A percentile compares a stretch with the other conserved stretches of the same genome.
These are phyloP conservation scores for Ennomos quercinarius DNA, from an alignment of 2,888 invertebrate species.

Conservation along the genomic window DNA sequence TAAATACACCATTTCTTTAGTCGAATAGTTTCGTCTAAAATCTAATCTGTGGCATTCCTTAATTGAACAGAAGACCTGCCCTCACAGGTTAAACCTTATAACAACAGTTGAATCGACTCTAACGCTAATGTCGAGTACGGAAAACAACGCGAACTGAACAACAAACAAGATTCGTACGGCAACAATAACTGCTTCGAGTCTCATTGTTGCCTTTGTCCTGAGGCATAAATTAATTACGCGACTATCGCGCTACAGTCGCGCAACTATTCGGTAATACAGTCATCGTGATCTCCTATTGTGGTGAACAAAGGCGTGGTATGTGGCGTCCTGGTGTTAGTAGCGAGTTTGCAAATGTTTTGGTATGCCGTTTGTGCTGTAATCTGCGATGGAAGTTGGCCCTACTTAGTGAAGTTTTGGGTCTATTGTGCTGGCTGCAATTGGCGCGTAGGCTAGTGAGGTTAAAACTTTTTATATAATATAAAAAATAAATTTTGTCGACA, in stretches of 20 bases:
- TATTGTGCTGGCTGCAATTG: slow-evolving; percentile 11
- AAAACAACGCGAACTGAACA: slow-evolving; percentile 7
- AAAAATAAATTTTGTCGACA: too few species aligned
- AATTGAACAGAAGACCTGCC: too few species aligned
- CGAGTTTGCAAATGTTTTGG: slow-evolving; percentile 21
- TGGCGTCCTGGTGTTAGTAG: slow-evolving; percentile 15
- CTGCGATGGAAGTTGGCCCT: slow-evolving; percentile 11
- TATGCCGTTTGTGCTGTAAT: slow-evolving; percentile 18
- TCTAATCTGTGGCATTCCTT: too few species aligned
- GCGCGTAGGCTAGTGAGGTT: neutral
- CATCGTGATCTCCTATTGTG: slow-evolving; percentile 23
- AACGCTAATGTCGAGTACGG: neutral
- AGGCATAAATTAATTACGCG: slow-evolving; percentile 25
- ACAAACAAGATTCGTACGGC: slow-evolving; percentile 5
- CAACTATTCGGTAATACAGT: slow-evolving; percentile 30
- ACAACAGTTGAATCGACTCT: too few species aligned
- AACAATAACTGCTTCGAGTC: slow-evolving; percentile 12
- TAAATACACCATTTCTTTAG: too few species aligned
- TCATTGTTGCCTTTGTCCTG: slow-evolving; percentile 12
- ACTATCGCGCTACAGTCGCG: slow-evolving; percentile 10
- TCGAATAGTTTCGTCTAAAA: too few species aligned
- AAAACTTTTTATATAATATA: too few species aligned
- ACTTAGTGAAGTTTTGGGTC: slow-evolving; percentile 9
- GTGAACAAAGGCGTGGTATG: slow-evolving; percentile 23
- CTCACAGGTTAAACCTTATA: too few species aligned